These are phyloP conservation scores for Andricus curvator DNA, from an alignment of 2,888 invertebrate species.

Conservation along the genomic window DNA sequence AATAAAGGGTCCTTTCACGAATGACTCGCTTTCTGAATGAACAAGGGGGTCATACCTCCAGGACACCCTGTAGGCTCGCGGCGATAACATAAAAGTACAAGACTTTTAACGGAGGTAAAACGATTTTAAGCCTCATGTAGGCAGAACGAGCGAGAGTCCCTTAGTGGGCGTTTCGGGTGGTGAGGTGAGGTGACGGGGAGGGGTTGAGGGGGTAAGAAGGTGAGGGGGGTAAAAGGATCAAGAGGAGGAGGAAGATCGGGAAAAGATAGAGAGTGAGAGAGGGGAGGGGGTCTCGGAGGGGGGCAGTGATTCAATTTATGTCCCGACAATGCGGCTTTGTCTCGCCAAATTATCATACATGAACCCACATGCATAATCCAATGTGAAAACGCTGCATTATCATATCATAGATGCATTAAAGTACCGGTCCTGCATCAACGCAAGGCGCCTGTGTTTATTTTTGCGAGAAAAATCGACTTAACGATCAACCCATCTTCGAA, in stretches of 20 bases:
- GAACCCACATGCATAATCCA: conserved; percentile 69
- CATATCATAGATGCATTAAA: conserved; percentile 72
- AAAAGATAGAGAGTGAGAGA: neutral
- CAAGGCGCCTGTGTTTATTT: conserved; percentile 66
- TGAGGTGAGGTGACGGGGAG: neutral
- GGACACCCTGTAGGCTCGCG: conserved; percentile 30
- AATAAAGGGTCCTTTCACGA: conserved; percentile 24
- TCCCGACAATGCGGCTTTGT: conserved; percentile 76
- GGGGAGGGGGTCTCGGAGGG: conserved; percentile 43
- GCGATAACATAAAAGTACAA: conserved; percentile 57
- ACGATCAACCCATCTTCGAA: conserved; percentile 35
- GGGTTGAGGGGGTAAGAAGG: neutral
- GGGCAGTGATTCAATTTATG: conserved; percentile 72
- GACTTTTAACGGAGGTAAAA: conserved; percentile 53
- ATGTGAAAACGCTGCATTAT: conserved; percentile 63
- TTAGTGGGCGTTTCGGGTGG: conserved; percentile 23
- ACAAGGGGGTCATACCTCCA: neutral
- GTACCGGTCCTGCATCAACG: conserved; percentile 64
- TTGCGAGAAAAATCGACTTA: conserved; percentile 45
- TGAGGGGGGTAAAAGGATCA: neutral
- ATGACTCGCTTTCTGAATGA: conserved; percentile 27
- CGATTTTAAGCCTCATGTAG: conserved; percentile 44
- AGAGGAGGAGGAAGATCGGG: conserved; percentile 17
- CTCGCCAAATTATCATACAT: conserved; percentile 75
- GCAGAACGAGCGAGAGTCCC: conserved; percentile 20